phyloP scores from a whole-genome alignment of 2,797 vertebrate species.

The Microctenopoma steveboyesi region DNA sequence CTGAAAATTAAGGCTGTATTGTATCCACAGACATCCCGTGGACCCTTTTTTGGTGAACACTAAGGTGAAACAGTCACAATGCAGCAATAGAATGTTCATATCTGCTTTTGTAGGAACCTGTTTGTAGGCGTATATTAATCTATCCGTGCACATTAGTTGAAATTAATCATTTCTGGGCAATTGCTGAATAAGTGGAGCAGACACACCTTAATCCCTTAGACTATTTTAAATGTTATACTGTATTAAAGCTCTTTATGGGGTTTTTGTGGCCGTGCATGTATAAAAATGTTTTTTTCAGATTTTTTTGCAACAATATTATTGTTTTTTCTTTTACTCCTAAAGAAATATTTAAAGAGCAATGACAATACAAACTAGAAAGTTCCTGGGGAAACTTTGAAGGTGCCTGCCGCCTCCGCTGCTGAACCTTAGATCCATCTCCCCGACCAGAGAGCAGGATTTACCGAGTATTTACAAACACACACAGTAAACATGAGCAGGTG shows the following conservation, averaged over 20 bases:
- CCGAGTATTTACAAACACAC: too few species aligned
- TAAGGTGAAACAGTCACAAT: neutral
- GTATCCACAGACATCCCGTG: neutral
- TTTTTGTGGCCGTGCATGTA: neutral
- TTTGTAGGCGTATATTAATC: slow-evolving; percentile 17
- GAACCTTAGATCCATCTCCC: too few species aligned
- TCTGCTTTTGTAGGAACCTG: slow-evolving; percentile 19
- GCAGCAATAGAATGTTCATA: neutral
- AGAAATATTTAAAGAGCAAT: neutral
- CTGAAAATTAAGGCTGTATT: slow-evolving; percentile 7
- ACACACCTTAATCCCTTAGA: slow-evolving; percentile 5
- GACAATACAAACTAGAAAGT: neutral
- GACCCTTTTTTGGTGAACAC: slow-evolving; percentile 3
- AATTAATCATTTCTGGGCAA: slow-evolving; percentile 3
- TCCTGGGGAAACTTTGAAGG: too few species aligned
- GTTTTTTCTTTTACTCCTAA: neutral
- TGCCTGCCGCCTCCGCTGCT: too few species aligned
- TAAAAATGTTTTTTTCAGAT: neutral
- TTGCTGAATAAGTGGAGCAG: slow-evolving; percentile 6
- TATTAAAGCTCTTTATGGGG: neutral
- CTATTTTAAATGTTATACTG: neutral
- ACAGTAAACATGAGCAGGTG: too few species aligned
- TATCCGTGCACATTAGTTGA: neutral
- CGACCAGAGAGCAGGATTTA: too few species aligned
- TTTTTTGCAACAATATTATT: neutral